Percentiles rank a stretch among this genome's conserved stretches.
Evolutionary conservation across 2,888 invertebrate genomes (phyloP).

Genomic region (Odontomyia ornata): DNA sequence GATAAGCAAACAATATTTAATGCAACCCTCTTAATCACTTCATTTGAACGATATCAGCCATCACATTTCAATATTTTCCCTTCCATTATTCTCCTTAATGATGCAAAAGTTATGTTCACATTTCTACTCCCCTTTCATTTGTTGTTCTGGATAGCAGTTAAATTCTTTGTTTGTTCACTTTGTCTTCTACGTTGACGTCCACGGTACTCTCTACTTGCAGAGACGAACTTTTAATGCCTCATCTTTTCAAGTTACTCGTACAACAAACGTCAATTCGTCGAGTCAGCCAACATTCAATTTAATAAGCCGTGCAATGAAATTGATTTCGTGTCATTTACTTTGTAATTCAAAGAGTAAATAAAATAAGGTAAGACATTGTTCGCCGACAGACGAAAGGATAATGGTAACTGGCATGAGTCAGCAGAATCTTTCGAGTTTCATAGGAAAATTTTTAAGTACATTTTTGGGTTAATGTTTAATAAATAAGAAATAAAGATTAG

Average conservation of each 20-base stretch:
- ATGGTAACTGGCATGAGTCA: neutral
- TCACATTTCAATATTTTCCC: constrained; percentile 8
- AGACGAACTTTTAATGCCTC: neutral
- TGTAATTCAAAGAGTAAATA: constrained; percentile 26
- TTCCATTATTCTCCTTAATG: neutral
- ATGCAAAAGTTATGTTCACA: neutral
- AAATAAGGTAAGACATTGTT: constrained; percentile 11
- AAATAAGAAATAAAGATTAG: neutral
- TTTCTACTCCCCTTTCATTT: neutral
- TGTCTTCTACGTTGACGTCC: constrained; percentile 1
- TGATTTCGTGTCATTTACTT: constrained; percentile 34
- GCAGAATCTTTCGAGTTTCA: neutral
- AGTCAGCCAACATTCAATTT: constrained; percentile 12
- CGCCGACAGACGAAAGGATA: neutral
- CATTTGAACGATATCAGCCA: neutral
- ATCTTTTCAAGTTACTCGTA: neutral
- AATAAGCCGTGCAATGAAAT: constrained; percentile 27
- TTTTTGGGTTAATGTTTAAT: neutral
- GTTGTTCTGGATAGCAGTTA: neutral
- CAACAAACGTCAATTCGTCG: neutral
- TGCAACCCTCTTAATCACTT: constrained; percentile 5
- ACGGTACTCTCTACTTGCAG: neutral
- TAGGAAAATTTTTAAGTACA: neutral
- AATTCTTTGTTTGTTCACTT: neutral
- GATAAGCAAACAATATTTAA: neutral